Evolutionary conservation across 2,888 invertebrate genomes (phyloP), one percentile per base, ranked within the genome.

Genomic region (Norana najaformis): DNA sequence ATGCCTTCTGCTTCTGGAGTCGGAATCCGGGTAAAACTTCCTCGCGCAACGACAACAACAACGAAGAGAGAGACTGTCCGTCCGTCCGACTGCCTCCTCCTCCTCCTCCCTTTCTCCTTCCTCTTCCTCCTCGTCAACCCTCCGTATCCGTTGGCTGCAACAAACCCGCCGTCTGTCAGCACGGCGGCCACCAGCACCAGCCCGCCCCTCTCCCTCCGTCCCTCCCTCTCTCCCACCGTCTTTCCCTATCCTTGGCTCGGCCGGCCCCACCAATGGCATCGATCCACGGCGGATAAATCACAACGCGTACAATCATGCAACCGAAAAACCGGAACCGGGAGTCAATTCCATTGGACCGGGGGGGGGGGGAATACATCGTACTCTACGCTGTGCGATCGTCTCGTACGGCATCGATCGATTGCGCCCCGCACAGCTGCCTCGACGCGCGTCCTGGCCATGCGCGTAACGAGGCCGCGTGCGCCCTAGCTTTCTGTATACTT

Each of bases 1-100:
- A 69, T 8, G n/a, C 30, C 69, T 69, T 69, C n/a, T n/a, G 69
- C 6, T 69, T 69, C 69, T 69, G 30, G n/a, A 69, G 11, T n/a
- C 69, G 69, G n/a, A n/a, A 69, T n/a, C n/a, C 69, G 30, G 69
- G n/a, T 11, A 8, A 30, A 69, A 69, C 23, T 5, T 69, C 69
- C n/a, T n/a, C 69, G 69, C 69, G 30, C 69, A n/a, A 69, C 69
- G 69, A 69, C 69, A 69, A 69, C 69, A 69, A 69, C 69, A 69
- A 69, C 69, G n/a, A n/a, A 69, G 69, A n/a, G 30, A 23, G 23
- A 23, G 37, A 36, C 38, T 38, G 37, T 88, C 47, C 89, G 30
- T 35, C 89, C 41, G 35, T 41, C 41, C n/a, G 39, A 36, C 88
- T 39, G 37, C 37, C 88, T 23, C 11, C 36, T n/a, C 88, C 88